phyloP scores from a whole-genome alignment of 37 sponge, comb jelly and placozoan genomes.

The Chondrosia reniformis region DNA sequence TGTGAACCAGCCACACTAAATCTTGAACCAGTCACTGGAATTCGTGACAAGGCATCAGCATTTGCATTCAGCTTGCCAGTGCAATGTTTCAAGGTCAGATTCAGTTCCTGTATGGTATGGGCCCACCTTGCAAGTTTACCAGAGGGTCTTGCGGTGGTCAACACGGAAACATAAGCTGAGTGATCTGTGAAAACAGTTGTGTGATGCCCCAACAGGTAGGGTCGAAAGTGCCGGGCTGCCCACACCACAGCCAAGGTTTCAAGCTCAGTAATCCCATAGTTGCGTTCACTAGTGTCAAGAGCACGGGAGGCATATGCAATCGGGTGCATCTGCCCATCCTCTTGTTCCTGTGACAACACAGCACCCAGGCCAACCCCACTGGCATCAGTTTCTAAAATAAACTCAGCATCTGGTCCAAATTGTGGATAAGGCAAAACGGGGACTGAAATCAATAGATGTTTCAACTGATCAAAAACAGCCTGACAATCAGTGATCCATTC shows the following conservation, averaged over 20 bases:
- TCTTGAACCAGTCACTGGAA: too few species aligned
- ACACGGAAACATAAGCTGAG: constrained; percentile 33
- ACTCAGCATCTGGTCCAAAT: constrained; percentile 19
- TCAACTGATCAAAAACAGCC: constrained; percentile 27
- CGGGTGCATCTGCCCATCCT: constrained; percentile 34
- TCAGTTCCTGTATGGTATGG: constrained; percentile 31
- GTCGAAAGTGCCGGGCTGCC: constrained; percentile 27
- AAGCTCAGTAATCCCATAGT: constrained; percentile 21
- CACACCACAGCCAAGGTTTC: constrained; percentile 34
- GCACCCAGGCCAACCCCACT: constrained; percentile 39
- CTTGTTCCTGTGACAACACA: constrained; percentile 22
- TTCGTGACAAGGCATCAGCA: constrained; percentile 45
- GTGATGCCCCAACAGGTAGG: constrained; percentile 34
- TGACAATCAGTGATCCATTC: constrained; percentile 34
- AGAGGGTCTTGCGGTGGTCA: constrained; percentile 30
- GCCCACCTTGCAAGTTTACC: constrained; percentile 44
- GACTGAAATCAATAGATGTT: constrained; percentile 23
- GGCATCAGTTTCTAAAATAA: constrained; percentile 43
- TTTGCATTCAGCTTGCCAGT: constrained; percentile 27
- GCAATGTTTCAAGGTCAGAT: constrained; percentile 23
- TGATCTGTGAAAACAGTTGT: constrained; percentile 50
- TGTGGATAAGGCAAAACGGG: constrained; percentile 46
- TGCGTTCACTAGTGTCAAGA: constrained; percentile 3
- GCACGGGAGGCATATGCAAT: constrained; percentile 55
- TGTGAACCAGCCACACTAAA: too few species aligned